These are phyloP conservation scores for Hemibagrus guttatus DNA, from an alignment of 2,797 vertebrate genomes.

Conservation along the genomic window DNA sequence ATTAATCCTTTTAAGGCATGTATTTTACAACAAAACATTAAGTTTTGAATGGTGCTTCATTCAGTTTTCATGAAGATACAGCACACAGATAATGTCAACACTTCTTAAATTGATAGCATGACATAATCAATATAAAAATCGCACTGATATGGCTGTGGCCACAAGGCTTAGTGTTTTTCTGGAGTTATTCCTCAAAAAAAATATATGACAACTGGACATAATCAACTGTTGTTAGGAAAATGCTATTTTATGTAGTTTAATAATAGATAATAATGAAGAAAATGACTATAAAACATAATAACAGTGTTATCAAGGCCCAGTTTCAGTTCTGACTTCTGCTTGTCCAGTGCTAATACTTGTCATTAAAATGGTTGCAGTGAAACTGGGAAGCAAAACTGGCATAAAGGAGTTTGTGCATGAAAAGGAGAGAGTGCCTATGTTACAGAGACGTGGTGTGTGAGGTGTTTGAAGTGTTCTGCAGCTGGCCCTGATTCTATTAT, in stretches of 20 bases:
- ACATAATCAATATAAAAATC: not conserved
- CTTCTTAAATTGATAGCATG: not conserved
- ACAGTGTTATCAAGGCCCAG: not conserved
- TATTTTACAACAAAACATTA: not conserved
- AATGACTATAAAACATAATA: not conserved
- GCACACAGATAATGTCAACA: not conserved
- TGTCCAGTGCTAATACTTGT: not conserved
- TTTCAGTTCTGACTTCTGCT: not conserved
- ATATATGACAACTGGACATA: not conserved
- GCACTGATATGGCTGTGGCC: not conserved
- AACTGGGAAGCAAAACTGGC: not conserved
- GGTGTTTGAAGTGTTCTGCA: constrained; percentile 4
- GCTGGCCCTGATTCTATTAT: constrained; percentile 27
- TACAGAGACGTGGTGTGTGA: not conserved
- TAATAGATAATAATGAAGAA: not conserved
- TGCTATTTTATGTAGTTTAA: constrained; percentile 1
- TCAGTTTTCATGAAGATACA: not conserved
- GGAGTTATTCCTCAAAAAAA: not conserved
- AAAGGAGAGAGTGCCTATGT: constrained; percentile 19
- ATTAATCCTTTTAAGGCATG: not conserved
- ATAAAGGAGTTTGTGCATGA: not conserved
- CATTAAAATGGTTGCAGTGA: not conserved
- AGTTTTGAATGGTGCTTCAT: not conserved
- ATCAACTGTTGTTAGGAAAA: not conserved
- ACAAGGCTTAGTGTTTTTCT: not conserved